Conservation (phyloP, 2,888 invertebrate genomes). For the Lasioglossum calceatum region DNA sequence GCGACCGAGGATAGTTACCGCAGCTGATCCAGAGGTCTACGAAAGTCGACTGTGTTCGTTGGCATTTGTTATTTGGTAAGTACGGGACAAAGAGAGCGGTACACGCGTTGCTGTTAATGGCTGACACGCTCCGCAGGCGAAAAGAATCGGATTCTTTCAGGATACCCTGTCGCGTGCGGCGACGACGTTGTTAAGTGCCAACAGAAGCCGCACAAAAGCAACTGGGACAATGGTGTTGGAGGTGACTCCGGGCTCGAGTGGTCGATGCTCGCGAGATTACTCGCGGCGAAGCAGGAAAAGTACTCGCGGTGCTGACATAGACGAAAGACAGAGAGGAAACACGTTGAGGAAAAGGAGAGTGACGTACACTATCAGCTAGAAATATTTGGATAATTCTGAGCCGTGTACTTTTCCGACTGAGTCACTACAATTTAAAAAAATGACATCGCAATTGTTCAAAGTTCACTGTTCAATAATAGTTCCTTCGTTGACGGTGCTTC, state of each 20-base stretch:
- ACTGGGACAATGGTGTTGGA: constrained; percentile 63
- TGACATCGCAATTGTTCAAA: not conserved
- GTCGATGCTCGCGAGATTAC: constrained; percentile 34
- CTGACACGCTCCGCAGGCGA: constrained; percentile 23
- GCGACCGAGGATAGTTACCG: not conserved
- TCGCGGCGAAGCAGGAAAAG: constrained; percentile 35
- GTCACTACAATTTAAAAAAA: not conserved
- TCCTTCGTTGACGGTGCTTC: not conserved
- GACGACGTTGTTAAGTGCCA: constrained; percentile 30
- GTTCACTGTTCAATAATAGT: not conserved
- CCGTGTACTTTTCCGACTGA: not conserved
- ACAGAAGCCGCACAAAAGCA: constrained; percentile 65
- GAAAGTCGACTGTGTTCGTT: not conserved
- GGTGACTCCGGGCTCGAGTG: constrained; percentile 51
- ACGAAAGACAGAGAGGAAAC: not conserved
- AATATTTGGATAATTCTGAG: not conserved
- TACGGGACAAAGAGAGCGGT: not conserved
- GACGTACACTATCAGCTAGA: not conserved
- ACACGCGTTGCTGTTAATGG: constrained; percentile 6
- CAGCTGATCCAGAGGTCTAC: not conserved
- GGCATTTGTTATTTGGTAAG: not conserved
- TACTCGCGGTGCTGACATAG: not conserved
- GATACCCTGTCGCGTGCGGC: constrained; percentile 1
- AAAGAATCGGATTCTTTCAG: constrained; percentile 14
- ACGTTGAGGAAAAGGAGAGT: not conserved